Conservation (phyloP, 2,113 vertebrate species). For the Elephantulus edwardii region DNA sequence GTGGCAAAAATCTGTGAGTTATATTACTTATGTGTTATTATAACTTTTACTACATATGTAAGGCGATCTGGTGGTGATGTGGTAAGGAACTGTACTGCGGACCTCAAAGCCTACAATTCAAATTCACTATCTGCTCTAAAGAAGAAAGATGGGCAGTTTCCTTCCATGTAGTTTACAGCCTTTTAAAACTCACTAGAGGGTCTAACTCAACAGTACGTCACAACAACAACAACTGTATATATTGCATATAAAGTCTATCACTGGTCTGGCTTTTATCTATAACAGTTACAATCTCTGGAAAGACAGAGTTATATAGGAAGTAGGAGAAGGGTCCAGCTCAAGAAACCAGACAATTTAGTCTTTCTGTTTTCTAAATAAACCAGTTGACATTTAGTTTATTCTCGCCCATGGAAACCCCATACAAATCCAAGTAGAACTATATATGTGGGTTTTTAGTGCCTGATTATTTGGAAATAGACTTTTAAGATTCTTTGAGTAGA, state of each 20-base stretch:
- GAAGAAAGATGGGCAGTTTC: no score
- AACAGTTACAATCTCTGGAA: no score
- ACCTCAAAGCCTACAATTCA: no score
- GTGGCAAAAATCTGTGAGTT: constrained; percentile 93
- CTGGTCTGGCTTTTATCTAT: not conserved
- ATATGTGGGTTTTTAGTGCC: not conserved
- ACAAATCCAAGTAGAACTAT: not conserved
- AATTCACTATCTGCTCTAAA: no score
- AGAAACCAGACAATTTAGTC: not conserved
- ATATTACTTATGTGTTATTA: constrained; percentile 5
- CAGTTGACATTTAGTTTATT: not conserved
- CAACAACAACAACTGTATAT: no score
- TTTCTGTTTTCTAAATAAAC: constrained; percentile 17
- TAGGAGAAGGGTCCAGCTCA: not conserved
- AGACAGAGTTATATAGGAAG: not conserved
- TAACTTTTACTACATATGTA: not conserved
- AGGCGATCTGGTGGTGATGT: no score
- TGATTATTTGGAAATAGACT: not conserved
- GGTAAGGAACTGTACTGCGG: no score
- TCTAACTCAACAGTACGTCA: no score
- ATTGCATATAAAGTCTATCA: not conserved
- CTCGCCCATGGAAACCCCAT: not conserved
- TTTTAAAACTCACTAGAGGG: no score
- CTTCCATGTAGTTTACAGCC: no score
- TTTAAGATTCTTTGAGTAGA: not conserved